Evolutionary conservation across 2,797 vertebrate species (phyloP), one percentile per base, ranked within the genome.

Genomic region (Naso thynnoides): DNA sequence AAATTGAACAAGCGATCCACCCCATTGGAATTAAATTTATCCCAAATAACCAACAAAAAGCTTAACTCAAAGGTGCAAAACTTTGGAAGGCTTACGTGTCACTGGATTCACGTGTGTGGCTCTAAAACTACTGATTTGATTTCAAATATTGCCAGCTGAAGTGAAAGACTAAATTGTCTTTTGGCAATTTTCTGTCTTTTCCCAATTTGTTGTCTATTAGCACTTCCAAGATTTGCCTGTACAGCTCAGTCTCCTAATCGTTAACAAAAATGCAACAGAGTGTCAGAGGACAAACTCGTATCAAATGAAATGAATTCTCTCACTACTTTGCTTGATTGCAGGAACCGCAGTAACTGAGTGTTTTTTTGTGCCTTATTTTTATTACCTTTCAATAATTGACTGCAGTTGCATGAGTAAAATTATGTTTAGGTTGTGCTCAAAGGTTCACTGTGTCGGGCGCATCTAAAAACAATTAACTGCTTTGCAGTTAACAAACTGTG

Each of bases 301-400:
- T 73, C 8, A 42, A 65, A 36, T 19, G 15, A 52, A 41, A 49
- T 27, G 13, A 42, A 73, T 55, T 63, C 5, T 14, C 27, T 54
- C n/a, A n/a, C n/a, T n/a, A n/a, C n/a, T n/a, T n/a, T n/a, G n/a
- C n/a, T n/a, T n/a, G 18, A 23, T 23, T 0, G 10, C n/a, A 19
- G 6, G 36, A 44, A 18, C n/a, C 0, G 0, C 38, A 55, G 53
- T 45, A 50, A 29, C 31, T n/a, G 13, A 31, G 6, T 27, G 16
- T 47, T 55, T 49, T 33, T 39, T 24, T 48, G 16, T 27, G 23
- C 24, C 59, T n/a, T n/a, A n/a, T n/a, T 63, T 72, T 58, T 52
- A 73, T 70, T 52, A 63, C 48, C 62, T 55, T 14, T 67, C n/a
- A 50, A 10, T 11, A 16, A 16, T 31, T 45, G 21, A 26, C 53